These are phyloP conservation scores for Acrobasis consociella DNA, from an alignment of 2,888 invertebrate genomes.

Conservation along the genomic window DNA sequence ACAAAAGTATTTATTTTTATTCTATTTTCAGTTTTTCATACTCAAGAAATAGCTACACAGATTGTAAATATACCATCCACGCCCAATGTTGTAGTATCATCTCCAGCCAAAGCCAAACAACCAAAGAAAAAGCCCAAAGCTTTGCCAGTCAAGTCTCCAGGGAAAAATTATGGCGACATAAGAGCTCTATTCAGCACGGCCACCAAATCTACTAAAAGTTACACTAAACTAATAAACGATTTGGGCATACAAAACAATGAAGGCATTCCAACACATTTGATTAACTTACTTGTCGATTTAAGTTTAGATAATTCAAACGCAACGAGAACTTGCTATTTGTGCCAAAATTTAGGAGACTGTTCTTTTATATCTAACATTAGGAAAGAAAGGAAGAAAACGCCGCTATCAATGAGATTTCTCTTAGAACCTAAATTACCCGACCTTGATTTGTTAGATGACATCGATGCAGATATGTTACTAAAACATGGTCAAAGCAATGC, in stretches of 20 bases:
- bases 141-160: conserved; percentile 50
- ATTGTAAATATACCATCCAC: conserved; percentile 36
- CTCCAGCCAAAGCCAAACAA: conserved; percentile 50
- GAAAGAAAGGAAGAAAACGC: conserved; percentile 37
- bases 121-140: conserved; percentile 56
- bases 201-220: conserved; percentile 72
- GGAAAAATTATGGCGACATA: conserved; percentile 78
- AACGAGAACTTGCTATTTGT: conserved; percentile 64
- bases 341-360: conserved; percentile 71
- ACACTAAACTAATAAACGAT: conserved; percentile 70
- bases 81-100: conserved; percentile 36
- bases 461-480: conserved; percentile 49
- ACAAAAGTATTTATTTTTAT: neutral
- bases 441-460: conserved; percentile 59
- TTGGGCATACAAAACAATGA: conserved; percentile 63
- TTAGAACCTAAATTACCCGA: conserved; percentile 56
- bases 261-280: conserved; percentile 57
- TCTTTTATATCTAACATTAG: conserved; percentile 46
- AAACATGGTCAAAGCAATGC: conserved; percentile 43
- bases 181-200: conserved; percentile 78
- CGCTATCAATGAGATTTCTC: conserved; percentile 40
- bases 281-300: conserved; percentile 74
- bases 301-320: conserved; percentile 60
- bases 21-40: conserved; percentile 48
- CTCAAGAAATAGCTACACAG: conserved; percentile 49